These are phyloP conservation scores for Luehdorfia chinensis DNA, from an alignment of 1,140 invertebrate genomes.

Conservation along the genomic window DNA sequence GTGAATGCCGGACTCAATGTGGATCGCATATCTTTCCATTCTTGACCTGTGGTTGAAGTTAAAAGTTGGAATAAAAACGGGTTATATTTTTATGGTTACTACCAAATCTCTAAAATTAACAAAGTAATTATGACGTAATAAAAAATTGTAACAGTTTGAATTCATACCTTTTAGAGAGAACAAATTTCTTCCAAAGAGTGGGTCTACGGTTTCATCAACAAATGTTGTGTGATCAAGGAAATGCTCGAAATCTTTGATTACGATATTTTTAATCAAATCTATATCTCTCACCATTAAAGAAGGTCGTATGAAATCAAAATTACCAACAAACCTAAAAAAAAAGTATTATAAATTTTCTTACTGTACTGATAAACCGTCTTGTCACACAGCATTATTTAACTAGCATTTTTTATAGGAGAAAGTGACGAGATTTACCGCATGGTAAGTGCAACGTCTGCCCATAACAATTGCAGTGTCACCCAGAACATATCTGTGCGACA, in stretches of 20 bases:
- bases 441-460: too few species aligned
- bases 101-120: not conserved
- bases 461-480: too few species aligned
- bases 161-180: constrained; percentile 20
- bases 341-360: too few species aligned
- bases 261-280: constrained; percentile 27
- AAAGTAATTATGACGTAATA: not conserved
- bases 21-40: constrained; percentile 6
- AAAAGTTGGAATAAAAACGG: too few species aligned
- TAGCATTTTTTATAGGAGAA: too few species aligned
- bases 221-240: constrained; percentile 27
- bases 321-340: constrained; percentile 22
- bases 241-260: constrained; percentile 29
- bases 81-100: not conserved
- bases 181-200: constrained; percentile 23
- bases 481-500: too few species aligned
- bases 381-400: too few species aligned
- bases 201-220: constrained; percentile 20
- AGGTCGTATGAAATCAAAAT: constrained; percentile 24
- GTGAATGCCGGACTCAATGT: not conserved
- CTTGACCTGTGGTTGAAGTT: not conserved
- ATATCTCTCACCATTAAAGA: constrained; percentile 20
- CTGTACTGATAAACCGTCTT: too few species aligned
- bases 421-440: too few species aligned
- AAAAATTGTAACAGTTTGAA: not conserved